Base-by-base conservation (phyloP, 2,113 vertebrate species). In the Nasalis larvatus region DNA sequence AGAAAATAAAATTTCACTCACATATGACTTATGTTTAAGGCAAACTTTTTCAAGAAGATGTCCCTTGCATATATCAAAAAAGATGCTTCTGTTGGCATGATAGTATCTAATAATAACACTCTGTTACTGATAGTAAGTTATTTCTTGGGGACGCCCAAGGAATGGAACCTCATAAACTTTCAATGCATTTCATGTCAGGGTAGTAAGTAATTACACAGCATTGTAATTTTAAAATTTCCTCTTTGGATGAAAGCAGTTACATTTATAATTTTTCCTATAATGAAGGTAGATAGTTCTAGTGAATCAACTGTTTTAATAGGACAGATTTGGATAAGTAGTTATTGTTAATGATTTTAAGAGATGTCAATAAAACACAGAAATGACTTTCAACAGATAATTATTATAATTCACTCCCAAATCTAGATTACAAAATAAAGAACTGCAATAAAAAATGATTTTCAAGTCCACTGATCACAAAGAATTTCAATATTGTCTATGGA, bases 401-500 rank as follows among this genome's bases (percentile, higher is more conserved):
- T 40, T 60, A 93, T 9, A 78, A 81, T 60, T 92, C 45, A 58
- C 30, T 94, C 86, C 52, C 54, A 84, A 94, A 52, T 91, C 16
- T 40, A 37, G 47, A 84, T 63, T 63, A 91, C 16, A 84, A 95
- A 80, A 73, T 37, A 76, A 97, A 97, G n/a, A 93, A 40, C 45
- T 49, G 2, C 0, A 42, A 66, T 23, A 54, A 92, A 96, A 84
- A 56, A 47, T 25, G 60, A 68, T 86, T 96, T 82, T 89, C 69
- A 93, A 88, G 56, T 76, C 47, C 21, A 9, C n/a, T 91, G 30
- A 94, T 68, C 52, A 94, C 13, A 63, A 90, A 94, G 69, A 86
- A 92, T 90, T 95, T 81, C 95, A 94, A 84, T 74, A 97, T 9
- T 80, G 27, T 96, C 47, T 58, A 30, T 52, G 40, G 30, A 90